Base-by-base conservation (phyloP, 2,113 vertebrate species). In the Suricata suricatta region DNA sequence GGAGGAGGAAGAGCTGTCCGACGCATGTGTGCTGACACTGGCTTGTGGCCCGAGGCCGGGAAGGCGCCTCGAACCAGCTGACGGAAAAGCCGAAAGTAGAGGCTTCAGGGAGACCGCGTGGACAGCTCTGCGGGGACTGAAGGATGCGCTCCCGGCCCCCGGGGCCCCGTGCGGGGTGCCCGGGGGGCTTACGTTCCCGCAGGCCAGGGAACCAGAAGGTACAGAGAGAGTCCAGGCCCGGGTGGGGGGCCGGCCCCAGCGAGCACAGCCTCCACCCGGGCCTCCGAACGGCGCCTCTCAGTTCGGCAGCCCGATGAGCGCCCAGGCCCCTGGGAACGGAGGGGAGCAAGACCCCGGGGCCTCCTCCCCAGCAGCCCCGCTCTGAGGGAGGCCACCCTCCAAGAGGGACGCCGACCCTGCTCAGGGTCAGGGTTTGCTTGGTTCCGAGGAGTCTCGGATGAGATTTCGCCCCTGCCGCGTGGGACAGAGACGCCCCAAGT, bases 141-240 rank as follows among this genome's bases (percentile, higher is more conserved):
- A 41, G n/a, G n/a, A 2, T 19, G 8, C 9, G 13, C 41, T 72
- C 69, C 16, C 27, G 72, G 23, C 23, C 19, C 50, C 17, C 7
- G 0, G 2, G 23, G n/a, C 79, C n/a, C 80, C 8, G 4, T 19
- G 2, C 33, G 19, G 2, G 29, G 3, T 27, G 27, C 31, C 47
- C 2, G 13, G 19, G 35, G 29, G 5, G 8, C 60, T 50, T 72
- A 13, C 15, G 0, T 14, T 27, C 16, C 69, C 5, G 0, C 12
- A 15, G 33, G 21, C 0, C 16, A 82, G 47, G 38, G 15, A 6
- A 35, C 29, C 5, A 0, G 1, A 35, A 33, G 33, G 4, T 8
- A 6, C 5, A 3, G 41, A 50, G 31, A 57, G 33, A 23, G 13
- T 44, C 50, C 0, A 15, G 47, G 54, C 1, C 77, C n/a, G 35